A percentile compares a stretch with the other conserved stretches of the same genome.
Evolutionary conservation across 2,113 vertebrate genomes (phyloP).

Genomic region (Stercorarius parasiticus): DNA sequence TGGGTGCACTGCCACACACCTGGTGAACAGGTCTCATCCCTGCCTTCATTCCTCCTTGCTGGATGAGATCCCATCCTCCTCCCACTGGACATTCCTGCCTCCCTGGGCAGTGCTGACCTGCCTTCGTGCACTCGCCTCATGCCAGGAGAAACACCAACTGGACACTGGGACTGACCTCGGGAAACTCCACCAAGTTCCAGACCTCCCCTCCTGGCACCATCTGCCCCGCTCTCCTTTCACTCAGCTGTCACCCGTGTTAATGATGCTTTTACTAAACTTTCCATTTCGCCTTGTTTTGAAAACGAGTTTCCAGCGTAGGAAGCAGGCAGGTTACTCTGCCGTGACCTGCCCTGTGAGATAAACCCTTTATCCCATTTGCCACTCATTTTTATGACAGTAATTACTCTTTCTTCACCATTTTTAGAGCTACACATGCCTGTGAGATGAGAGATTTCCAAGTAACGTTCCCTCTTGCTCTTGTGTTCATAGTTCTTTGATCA

Average conservation of each 20-base stretch:
- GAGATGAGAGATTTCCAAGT: neutral
- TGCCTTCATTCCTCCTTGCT: neutral
- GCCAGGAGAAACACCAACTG: neutral
- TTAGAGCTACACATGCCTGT: neutral
- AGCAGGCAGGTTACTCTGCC: neutral
- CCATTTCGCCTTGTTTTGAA: neutral
- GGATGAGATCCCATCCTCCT: neutral
- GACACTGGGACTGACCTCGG: neutral
- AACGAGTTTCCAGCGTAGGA: neutral
- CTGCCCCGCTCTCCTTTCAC: neutral
- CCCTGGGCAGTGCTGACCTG: neutral
- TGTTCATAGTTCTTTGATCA: neutral
- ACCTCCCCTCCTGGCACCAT: neutral
- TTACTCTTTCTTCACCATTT: neutral
- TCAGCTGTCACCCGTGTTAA: neutral
- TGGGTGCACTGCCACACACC: neutral
- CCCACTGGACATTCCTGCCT: rapidly evolving
- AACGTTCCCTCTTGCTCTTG: neutral
- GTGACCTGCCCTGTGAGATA: neutral
- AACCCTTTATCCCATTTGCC: conserved; percentile 4
- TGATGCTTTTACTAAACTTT: neutral
- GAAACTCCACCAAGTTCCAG: neutral
- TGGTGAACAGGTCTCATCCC: neutral
- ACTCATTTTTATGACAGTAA: neutral
- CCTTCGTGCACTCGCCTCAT: rapidly evolving